Percentiles rank a stretch among this genome's conserved stretches.
Conservation (phyloP, 2,888 invertebrate species). For the Euproctis similis region DNA sequence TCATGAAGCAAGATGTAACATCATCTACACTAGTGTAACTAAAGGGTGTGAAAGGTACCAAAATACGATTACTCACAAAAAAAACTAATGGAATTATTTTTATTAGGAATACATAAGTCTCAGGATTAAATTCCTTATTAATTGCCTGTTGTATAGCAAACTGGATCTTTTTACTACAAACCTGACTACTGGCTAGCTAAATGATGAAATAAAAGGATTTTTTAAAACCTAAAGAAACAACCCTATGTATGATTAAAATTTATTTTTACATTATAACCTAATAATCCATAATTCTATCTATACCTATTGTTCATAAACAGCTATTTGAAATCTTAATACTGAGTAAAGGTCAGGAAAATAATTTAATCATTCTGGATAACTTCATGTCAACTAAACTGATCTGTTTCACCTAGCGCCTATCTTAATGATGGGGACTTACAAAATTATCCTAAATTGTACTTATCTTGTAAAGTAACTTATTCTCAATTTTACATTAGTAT, state of each 20-base stretch:
- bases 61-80: too few relatives aligned
- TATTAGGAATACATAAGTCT: too few relatives aligned
- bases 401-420: conserved; percentile 57
- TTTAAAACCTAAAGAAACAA: conserved; percentile 71
- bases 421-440: conserved; percentile 46
- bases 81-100: too few relatives aligned
- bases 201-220: conserved; percentile 44
- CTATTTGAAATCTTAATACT: conserved; percentile 73
- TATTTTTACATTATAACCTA: conserved; percentile 64
- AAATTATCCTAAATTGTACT: conserved; percentile 68
- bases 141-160: too few relatives aligned
- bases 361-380: conserved; percentile 46
- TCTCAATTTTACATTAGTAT: conserved; percentile 57
- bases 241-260: conserved; percentile 64
- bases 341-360: conserved; percentile 52
- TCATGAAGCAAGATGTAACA: too few relatives aligned
- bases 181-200: conserved; percentile 12
- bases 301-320: conserved; percentile 51
- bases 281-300: conserved; percentile 46
- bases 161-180: too few relatives aligned
- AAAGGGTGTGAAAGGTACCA: too few relatives aligned
- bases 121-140: too few relatives aligned
- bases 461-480: conserved; percentile 51
- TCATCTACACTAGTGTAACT: too few relatives aligned
- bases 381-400: conserved; percentile 48